Base-by-base conservation (phyloP, 64 coral and sea anemone species). In the Anthopleura sola region DNA sequence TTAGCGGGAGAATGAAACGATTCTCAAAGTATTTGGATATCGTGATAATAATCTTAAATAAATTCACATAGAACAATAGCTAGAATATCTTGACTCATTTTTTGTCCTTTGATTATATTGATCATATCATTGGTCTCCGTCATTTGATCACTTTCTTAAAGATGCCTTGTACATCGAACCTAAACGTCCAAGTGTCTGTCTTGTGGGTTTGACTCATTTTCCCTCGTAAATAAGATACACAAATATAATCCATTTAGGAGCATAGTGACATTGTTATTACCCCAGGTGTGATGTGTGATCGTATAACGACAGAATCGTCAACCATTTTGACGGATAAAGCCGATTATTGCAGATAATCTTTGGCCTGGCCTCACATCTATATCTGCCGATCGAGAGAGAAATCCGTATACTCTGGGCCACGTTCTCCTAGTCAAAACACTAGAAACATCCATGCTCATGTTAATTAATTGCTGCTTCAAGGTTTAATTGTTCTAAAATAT, bases 331-430 rank as follows among this genome's bases (percentile, higher is more conserved):
- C 82, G 31, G 15, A 32, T 83, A 60, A 60, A 60, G 36, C 55
- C n/a, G 44, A 81, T 81, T 81, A 53, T n/a, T 81, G 6, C 37
- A 36, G 82, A 83, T 83, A 83, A 83, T 48, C 82, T 83, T 83
- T 83, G 82, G 49, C 50, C 36, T 56, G 5, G 48, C 37, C 49
- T 81, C 39, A 17, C 37, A 79, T 15, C 76, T 78, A 44, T 48
- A 79, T 33, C 76, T 78, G 11, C 10, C 37, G 21, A 19, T 26
- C 37, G 36, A 37, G 44, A 24, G 18, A 44, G 76, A 79, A 79
- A 48, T 40, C 76, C 12, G 36, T 23, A 71, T 15, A 48, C 37
- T 44, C 13, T 38, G 15, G 21, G 6, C 6, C 12, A 79, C 76
- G 76, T 79, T 79, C 15, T 44, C 21, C 11, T 79, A 79, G 76